Evolutionary conservation across 2,888 invertebrate genomes (phyloP).

Genomic region (Pemphredon lugubris): DNA sequence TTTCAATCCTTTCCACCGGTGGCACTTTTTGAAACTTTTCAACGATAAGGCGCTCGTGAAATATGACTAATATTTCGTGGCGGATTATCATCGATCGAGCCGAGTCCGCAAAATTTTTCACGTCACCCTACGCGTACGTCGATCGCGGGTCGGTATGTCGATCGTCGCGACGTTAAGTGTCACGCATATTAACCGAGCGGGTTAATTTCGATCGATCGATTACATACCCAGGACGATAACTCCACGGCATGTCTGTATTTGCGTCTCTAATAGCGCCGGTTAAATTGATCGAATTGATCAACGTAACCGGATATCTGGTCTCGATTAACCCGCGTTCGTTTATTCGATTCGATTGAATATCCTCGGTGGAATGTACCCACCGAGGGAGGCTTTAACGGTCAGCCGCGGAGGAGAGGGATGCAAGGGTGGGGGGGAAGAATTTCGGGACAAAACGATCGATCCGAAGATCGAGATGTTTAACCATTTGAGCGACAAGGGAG

Average conservation of each 20-base stretch:
- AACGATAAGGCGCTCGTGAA: conserved; percentile 10
- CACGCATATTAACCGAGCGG: conserved; percentile 31
- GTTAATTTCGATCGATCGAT: conserved; percentile 50
- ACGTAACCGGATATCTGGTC: conserved; percentile 15
- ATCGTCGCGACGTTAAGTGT: conserved; percentile 12
- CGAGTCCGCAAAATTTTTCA: background rate
- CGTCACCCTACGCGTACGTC: too few species aligned
- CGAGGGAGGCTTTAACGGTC: too few species aligned
- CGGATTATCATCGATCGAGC: background rate
- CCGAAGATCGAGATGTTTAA: too few species aligned
- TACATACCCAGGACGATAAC: conserved; percentile 24
- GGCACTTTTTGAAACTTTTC: conserved; percentile 21
- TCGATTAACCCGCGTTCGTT: conserved; percentile 23
- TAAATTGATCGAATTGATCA: conserved; percentile 30
- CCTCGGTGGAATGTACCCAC: too few species aligned
- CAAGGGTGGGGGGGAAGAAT: too few species aligned
- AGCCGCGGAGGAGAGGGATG: too few species aligned
- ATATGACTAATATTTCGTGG: conserved; percentile 2
- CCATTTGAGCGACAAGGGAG: too few species aligned
- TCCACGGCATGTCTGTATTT: conserved; percentile 3
- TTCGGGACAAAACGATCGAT: too few species aligned
- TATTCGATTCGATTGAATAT: conserved; percentile 5
- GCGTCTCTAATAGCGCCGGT: conserved; percentile 9
- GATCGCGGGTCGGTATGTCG: too few species aligned
- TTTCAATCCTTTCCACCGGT: conserved; percentile 28